Conservation (phyloP, 1,140 invertebrate species). For the Oreohelix idahoensis region DNA sequence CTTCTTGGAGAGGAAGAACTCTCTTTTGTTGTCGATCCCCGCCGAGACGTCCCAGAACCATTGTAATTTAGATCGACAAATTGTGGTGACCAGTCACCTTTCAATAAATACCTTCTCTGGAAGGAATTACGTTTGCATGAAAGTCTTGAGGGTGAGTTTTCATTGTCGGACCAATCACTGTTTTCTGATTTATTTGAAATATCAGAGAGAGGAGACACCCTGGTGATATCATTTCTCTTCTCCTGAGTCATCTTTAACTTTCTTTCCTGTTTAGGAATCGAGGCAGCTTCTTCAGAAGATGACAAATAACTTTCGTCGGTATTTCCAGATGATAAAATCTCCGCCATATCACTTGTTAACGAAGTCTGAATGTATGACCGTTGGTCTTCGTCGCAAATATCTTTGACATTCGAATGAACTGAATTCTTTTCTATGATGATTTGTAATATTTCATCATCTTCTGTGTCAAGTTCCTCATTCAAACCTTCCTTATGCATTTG, state of each 20-base stretch:
- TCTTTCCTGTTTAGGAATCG: neutral
- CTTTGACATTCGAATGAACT: neutral
- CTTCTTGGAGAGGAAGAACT: neutral
- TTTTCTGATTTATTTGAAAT: constrained; percentile 16
- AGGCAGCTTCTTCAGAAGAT: neutral
- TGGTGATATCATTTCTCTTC: neutral
- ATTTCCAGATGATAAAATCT: neutral
- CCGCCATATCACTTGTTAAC: neutral
- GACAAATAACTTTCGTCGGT: neutral
- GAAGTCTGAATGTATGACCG: neutral
- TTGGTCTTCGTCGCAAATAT: neutral
- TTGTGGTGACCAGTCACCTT: constrained; percentile 27
- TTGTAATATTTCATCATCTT: constrained; percentile 15
- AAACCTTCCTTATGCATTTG: neutral
- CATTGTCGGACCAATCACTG: constrained; percentile 19
- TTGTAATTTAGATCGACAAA: neutral
- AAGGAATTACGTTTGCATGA: neutral
- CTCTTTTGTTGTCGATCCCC: neutral
- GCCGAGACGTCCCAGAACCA: neutral
- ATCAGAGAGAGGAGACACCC: neutral
- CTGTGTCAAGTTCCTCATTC: neutral
- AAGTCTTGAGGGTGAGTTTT: neutral
- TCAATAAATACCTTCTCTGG: neutral
- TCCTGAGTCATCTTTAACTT: too few species aligned
- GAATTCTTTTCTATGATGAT: neutral